phyloP scores from a whole-genome alignment of 1,140 invertebrate species.

The Pantala flavescens region DNA sequence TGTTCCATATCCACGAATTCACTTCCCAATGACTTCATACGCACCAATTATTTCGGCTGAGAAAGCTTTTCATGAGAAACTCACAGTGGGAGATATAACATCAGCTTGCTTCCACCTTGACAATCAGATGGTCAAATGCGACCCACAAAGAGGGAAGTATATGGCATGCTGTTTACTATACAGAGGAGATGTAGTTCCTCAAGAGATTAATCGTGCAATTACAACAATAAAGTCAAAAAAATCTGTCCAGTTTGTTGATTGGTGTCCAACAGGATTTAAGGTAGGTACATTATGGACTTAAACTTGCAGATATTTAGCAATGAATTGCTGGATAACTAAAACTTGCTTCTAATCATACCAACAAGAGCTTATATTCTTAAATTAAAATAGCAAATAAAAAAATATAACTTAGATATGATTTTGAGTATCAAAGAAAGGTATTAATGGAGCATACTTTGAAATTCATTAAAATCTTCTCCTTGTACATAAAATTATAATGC shows the following conservation, averaged over 20 bases:
- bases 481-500: too few species aligned
- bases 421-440: too few species aligned
- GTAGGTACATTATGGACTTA: slow-evolving; percentile 22
- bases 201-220: slow-evolving; percentile 53
- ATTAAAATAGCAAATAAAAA: too few species aligned
- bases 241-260: slow-evolving; percentile 48
- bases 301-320: background rate
- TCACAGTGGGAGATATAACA: slow-evolving; percentile 59
- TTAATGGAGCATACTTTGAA: too few species aligned
- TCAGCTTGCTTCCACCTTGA: slow-evolving; percentile 67
- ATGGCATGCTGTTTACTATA: slow-evolving; percentile 72
- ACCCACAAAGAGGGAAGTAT: slow-evolving; percentile 53
- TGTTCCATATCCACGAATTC: slow-evolving; percentile 49
- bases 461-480: too few species aligned
- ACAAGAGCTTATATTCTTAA: too few species aligned
- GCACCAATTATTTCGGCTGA: slow-evolving; percentile 60
- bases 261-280: slow-evolving; percentile 50
- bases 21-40: slow-evolving; percentile 55
- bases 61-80: slow-evolving; percentile 57
- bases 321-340: too few species aligned
- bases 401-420: too few species aligned
- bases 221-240: slow-evolving; percentile 50
- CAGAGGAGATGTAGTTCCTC: slow-evolving; percentile 45
- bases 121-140: slow-evolving; percentile 74
- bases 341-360: too few species aligned